Evolutionary conservation across 2,113 vertebrate species (phyloP), one percentile per base, ranked within the genome.

Genomic region (Heterocephalus glaber): DNA sequence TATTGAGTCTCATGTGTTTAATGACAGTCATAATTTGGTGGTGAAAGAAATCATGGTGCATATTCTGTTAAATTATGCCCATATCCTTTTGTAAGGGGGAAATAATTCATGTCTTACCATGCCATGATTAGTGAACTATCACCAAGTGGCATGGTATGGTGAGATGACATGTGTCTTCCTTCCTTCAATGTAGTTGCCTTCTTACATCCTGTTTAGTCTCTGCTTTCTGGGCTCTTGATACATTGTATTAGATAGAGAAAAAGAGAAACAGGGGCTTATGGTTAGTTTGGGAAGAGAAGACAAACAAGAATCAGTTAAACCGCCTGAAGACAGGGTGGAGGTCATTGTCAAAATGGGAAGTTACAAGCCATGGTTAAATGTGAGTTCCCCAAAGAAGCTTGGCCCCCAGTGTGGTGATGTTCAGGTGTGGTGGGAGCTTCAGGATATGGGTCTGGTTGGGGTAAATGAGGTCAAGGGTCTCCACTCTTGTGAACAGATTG

Each of bases 1-100:
- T 38, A 47, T 0, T 0, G 0, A 54, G 44, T 84, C 94, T 74
- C n/a, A 38, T 54, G 54, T 2, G 1, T 77, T 54, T 82, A 52
- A 41, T 26, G 86, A 83, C 6, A 10, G 81, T 61, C 83, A 20
- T 61, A 95, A 66, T 79, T 0, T 52, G 66, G 6, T 61, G 72
- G 86, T 47, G 89, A 83, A 47, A 94, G 90, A 58, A 49, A 68
- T 93, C 90, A 86, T 52, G 54, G 38, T 10, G 52, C 47, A 3
- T 81, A 66, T 90, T 92, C 94, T 76, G 95, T 56, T 95, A 65
- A 76, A 7, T 0, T 5, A 24, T 1, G 41, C 70, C 12, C 5
- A 20, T 30, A 20, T 35, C 74, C 63, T 65, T 66, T 20, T 49
- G 33, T 2, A 83, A 66, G 49, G 61, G 24, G 70, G 79, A 77